Conservation (phyloP, 2,888 invertebrate species). For the Lycophotia porphyrea region DNA sequence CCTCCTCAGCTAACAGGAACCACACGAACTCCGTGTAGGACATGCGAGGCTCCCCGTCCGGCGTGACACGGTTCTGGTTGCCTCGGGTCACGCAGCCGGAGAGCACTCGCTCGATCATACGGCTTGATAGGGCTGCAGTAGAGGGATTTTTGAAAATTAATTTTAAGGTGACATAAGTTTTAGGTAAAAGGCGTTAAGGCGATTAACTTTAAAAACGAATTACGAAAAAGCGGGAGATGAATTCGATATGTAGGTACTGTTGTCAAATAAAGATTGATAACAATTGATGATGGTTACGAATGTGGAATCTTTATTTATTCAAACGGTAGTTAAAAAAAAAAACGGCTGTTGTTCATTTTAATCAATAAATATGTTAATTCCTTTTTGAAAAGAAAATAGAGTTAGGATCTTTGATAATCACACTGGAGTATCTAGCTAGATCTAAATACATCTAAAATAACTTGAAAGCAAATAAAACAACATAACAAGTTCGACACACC, state of each 20-base stretch:
- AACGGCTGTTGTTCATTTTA: neutral
- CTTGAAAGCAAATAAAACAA: conserved; percentile 1
- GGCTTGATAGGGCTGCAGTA: conserved; percentile 96
- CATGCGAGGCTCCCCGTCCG: conserved; percentile 94
- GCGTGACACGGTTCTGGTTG: conserved; percentile 88
- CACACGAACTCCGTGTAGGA: conserved; percentile 99
- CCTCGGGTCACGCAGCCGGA: conserved; percentile 98
- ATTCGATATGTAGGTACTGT: neutral
- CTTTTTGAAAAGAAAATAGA: neutral
- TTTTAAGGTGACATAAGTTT: neutral
- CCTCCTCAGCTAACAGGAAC: conserved; percentile 99
- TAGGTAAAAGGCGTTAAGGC: neutral
- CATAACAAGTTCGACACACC: neutral
- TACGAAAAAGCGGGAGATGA: neutral
- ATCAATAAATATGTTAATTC: neutral
- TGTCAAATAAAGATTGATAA: neutral
- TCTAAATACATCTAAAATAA: neutral
- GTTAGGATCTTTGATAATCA: too few species aligned
- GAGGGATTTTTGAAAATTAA: neutral
- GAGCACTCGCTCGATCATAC: conserved; percentile 99
- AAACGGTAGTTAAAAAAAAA: neutral
- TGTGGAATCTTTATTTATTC: neutral
- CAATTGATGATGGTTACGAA: neutral
- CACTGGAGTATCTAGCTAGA: neutral
- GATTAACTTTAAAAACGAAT: neutral